These are phyloP conservation scores for Leucophenga varia DNA, from an alignment of 1,140 invertebrate species.

Conservation along the genomic window DNA sequence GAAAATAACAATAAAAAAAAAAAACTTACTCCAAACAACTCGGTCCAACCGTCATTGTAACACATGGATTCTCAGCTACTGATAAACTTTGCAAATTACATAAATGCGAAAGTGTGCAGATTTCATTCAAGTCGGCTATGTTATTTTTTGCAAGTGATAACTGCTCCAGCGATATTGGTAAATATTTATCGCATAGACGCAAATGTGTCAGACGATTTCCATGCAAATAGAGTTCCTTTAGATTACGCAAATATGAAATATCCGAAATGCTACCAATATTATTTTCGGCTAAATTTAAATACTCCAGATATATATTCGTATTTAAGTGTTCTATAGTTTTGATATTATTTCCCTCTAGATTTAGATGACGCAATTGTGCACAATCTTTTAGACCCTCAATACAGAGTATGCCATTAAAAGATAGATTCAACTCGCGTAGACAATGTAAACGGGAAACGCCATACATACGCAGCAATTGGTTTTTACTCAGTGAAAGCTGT, in stretches of 20 bases:
- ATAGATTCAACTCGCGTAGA: constrained; percentile 78
- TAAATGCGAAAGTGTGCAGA: constrained; percentile 77
- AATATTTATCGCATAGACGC: constrained; percentile 76
- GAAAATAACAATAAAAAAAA: neutral
- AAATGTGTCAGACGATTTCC: constrained; percentile 83
- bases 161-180: constrained; percentile 73
- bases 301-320: constrained; percentile 74
- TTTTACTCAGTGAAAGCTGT: constrained; percentile 80
- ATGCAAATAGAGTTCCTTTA: constrained; percentile 79
- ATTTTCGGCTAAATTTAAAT: constrained; percentile 87
- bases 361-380: constrained; percentile 72
- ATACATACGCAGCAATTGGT: constrained; percentile 83
- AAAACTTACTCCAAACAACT: constrained; percentile 40
- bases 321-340: constrained; percentile 85
- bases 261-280: constrained; percentile 81
- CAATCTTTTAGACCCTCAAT: constrained; percentile 88
- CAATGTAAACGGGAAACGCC: constrained; percentile 77
- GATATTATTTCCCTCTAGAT: constrained; percentile 63
- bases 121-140: constrained; percentile 83
- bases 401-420: constrained; percentile 82
- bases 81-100: constrained; percentile 76
- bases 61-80: constrained; percentile 83
- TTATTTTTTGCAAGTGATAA: constrained; percentile 83
- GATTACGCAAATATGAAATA: constrained; percentile 70
- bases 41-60: constrained; percentile 38